Evolutionary conservation across 2,888 invertebrate species (phyloP).

Genomic region (Suillia variegata): DNA sequence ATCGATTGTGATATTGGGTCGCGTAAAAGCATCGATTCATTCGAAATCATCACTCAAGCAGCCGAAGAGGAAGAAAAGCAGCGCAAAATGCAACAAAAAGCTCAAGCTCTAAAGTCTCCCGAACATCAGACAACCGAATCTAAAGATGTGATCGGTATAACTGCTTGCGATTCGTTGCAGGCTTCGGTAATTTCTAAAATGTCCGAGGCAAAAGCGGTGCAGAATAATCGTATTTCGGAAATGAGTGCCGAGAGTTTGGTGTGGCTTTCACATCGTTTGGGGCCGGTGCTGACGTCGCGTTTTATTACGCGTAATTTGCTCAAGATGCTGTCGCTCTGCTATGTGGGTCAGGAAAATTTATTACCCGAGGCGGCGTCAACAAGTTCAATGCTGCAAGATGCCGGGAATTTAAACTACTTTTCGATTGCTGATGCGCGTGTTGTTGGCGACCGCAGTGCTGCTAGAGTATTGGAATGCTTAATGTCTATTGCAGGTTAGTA

Average conservation of each 20-base stretch:
- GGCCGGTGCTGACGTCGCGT: conserved; percentile 91
- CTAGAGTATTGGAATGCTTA: conserved; percentile 88
- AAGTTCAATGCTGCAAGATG: conserved; percentile 34
- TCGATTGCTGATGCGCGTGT: conserved; percentile 71
- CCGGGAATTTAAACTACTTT: conserved; percentile 66
- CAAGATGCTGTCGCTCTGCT: conserved; percentile 92
- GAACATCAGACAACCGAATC: background rate
- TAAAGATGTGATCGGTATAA: conserved; percentile 22
- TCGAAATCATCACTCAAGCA: conserved; percentile 56
- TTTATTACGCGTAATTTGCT: conserved; percentile 89
- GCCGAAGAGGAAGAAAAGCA: conserved; percentile 17
- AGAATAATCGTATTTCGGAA: conserved; percentile 73
- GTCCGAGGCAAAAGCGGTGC: conserved; percentile 54
- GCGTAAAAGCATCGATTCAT: conserved; percentile 64
- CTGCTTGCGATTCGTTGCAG: conserved; percentile 51
- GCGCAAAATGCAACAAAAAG: background rate
- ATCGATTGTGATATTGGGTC: conserved; percentile 71
- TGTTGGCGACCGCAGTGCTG: conserved; percentile 80
- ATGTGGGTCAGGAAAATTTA: conserved; percentile 82
- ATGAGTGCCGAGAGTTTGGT: conserved; percentile 87
- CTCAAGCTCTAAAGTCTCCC: background rate
- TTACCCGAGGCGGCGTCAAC: conserved; percentile 63
- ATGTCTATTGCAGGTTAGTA: conserved; percentile 80
- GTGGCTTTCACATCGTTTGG: conserved; percentile 91
- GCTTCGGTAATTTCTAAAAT: conserved; percentile 57